A percentile compares a stretch with the other conserved stretches of the same genome.
Evolutionary conservation across 2,113 vertebrate species (phyloP).

Genomic region (Toxotes chatareus): DNA sequence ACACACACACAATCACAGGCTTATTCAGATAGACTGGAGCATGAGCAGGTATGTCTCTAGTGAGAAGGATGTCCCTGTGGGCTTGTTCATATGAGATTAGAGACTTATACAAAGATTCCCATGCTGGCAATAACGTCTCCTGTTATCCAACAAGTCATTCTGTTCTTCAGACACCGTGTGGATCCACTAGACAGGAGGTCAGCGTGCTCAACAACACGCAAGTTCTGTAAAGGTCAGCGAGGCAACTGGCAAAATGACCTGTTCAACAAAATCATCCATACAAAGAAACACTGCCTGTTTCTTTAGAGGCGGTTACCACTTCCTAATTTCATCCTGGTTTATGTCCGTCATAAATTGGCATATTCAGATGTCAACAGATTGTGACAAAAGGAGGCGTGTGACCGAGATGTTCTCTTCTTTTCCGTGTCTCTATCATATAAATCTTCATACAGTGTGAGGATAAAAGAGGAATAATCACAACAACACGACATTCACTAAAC

Average conservation of each 20-base stretch:
- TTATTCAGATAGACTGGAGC: not conserved
- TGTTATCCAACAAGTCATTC: slow-evolving; percentile 10
- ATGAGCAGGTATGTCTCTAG: slow-evolving; percentile 34
- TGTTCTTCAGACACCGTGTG: not conserved
- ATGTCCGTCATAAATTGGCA: not conserved
- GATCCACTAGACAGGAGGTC: not conserved
- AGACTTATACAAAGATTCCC: slow-evolving; percentile 26
- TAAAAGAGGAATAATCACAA: too few relatives aligned
- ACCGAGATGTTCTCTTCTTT: not conserved
- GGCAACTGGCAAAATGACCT: not conserved
- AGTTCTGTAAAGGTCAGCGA: not conserved
- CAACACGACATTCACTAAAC: not conserved
- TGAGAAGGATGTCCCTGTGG: slow-evolving; percentile 14
- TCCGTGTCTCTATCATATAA: not conserved
- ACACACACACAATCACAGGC: not conserved
- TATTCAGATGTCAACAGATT: not conserved
- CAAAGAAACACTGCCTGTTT: not conserved
- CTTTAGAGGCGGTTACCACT: not conserved
- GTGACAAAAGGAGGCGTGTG: not conserved
- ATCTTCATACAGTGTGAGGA: not conserved
- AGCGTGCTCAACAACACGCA: not conserved
- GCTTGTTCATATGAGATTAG: slow-evolving; percentile 21
- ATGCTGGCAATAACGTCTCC: not conserved
- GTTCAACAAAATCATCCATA: not conserved
- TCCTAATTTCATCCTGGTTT: not conserved